These are phyloP conservation scores for Eupithecia insigniata DNA, from an alignment of 2,888 invertebrate genomes.

Conservation along the genomic window DNA sequence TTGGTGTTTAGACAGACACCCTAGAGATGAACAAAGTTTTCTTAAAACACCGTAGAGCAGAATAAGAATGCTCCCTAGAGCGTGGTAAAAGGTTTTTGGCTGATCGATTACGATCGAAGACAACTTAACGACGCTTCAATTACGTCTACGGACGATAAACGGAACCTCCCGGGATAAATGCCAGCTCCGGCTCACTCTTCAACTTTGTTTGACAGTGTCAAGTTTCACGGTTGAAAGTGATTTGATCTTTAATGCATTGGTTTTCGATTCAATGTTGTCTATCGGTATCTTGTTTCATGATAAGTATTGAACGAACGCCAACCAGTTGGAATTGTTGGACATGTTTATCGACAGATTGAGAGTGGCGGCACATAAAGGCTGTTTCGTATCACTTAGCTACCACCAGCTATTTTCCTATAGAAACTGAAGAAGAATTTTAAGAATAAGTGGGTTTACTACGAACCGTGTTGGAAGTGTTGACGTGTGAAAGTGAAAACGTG, in stretches of 20 bases:
- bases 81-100: slow-evolving; percentile 33
- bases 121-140: slow-evolving; percentile 54
- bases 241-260: not conserved
- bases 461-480: too few species aligned
- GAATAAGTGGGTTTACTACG: too few species aligned
- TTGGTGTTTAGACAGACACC: not conserved
- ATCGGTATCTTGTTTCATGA: not conserved
- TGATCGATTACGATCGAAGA: slow-evolving; percentile 52
- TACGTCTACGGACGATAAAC: slow-evolving; percentile 53
- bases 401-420: too few species aligned
- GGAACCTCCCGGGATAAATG: slow-evolving; percentile 49
- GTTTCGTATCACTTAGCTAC: not conserved
- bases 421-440: too few species aligned
- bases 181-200: slow-evolving; percentile 21
- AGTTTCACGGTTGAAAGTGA: slow-evolving; percentile 12
- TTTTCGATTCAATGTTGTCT: slow-evolving; percentile 5
- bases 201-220: slow-evolving; percentile 34
- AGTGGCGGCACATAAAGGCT: not conserved
- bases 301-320: not conserved
- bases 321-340: not conserved
- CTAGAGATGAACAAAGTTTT: not conserved
- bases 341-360: not conserved
- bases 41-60: not conserved
- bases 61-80: not conserved
- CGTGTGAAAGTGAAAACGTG: too few species aligned